These are phyloP conservation scores for Aphrophora alni DNA, from an alignment of 2,888 invertebrate species.

Conservation along the genomic window DNA sequence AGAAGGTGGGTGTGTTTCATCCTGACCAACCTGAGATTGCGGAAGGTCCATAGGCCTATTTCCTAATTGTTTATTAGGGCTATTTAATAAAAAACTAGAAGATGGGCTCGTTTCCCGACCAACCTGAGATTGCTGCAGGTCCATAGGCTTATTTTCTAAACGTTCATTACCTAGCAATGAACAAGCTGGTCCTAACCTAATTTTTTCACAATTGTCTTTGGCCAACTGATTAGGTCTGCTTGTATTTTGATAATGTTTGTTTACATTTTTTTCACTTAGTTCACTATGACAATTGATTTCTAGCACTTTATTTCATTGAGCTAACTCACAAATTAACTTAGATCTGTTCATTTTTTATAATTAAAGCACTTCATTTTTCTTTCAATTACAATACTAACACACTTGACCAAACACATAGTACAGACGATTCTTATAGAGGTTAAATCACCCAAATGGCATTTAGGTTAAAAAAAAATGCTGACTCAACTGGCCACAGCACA, in stretches of 20 bases:
- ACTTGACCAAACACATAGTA: not conserved
- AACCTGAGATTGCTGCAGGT: no score
- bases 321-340: constrained; percentile 14
- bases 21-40: no score
- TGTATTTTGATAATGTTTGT: constrained; percentile 6
- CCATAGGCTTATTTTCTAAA: not conserved
- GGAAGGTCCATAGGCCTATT: no score
- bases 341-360: constrained; percentile 13
- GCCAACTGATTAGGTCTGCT: not conserved
- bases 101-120: no score
- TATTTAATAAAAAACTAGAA: no score
- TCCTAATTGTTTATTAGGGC: no score
- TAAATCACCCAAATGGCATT: constrained; percentile 1
- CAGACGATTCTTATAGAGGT: constrained; percentile 4
- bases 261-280: constrained; percentile 2
- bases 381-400: not conserved
- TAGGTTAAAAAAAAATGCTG: constrained; percentile 10
- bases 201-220: not conserved
- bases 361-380: no score
- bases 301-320: not conserved
- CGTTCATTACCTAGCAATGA: not conserved
- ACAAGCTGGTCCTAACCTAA: constrained; percentile 10
- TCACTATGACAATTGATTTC: not conserved
- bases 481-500: not conserved
- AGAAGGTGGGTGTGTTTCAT: not conserved